Conservation (phyloP, 2,888 invertebrate species). For the Cistogaster globosa region DNA sequence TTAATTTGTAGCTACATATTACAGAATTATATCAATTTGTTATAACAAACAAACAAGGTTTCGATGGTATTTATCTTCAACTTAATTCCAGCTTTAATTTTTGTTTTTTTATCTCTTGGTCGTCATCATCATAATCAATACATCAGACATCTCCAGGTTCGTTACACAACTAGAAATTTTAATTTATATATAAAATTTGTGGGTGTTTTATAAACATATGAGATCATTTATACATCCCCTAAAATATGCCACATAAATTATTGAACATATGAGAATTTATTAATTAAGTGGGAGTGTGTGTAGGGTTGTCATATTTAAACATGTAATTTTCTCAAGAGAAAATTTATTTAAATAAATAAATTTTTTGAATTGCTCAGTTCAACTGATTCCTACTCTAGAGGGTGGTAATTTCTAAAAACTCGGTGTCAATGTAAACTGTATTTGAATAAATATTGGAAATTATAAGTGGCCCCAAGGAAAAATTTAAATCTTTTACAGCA, state of each 20-base stretch:
- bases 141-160: neutral
- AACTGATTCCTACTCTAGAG: too few relatives aligned
- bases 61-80: neutral
- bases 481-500: too few relatives aligned
- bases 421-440: too few relatives aligned
- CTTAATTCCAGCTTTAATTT: neutral
- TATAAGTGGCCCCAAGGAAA: too few relatives aligned
- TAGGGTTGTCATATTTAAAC: slow-evolving; percentile 7
- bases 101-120: neutral
- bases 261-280: neutral
- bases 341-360: neutral
- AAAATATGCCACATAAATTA: slow-evolving; percentile 19
- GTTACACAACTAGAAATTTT: neutral
- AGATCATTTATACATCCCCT: slow-evolving; percentile 21
- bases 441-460: too few relatives aligned
- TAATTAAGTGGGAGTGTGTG: neutral
- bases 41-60: slow-evolving; percentile 14
- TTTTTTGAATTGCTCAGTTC: too few relatives aligned
- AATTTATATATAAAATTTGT: slow-evolving; percentile 13
- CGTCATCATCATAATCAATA: slow-evolving; percentile 4
- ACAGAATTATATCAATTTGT: slow-evolving; percentile 34
- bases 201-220: slow-evolving; percentile 1
- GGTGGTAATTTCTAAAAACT: too few relatives aligned
- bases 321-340: slow-evolving; percentile 38
- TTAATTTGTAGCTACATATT: slow-evolving; percentile 15